A percentile compares a stretch with the other conserved stretches of the same genome.
Evolutionary conservation across 2,888 invertebrate species (phyloP).

Genomic region (Zygothrica quintamaculata): DNA sequence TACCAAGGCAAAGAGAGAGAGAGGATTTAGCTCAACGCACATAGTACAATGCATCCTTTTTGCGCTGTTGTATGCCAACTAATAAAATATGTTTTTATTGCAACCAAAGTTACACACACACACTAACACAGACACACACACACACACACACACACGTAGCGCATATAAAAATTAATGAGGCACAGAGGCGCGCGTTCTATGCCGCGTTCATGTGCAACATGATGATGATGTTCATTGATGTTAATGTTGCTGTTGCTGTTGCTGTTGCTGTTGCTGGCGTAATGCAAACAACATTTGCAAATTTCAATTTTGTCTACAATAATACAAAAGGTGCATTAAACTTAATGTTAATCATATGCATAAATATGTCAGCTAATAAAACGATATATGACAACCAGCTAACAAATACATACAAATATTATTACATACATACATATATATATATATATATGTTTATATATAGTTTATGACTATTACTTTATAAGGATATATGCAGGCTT

Average conservation of each 20-base stretch:
- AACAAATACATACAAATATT: too few species aligned
- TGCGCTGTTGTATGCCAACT: conserved; percentile 67
- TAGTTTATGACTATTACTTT: conserved; percentile 9
- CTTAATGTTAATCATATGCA: conserved; percentile 77
- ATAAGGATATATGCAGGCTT: not conserved
- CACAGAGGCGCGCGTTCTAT: conserved; percentile 77
- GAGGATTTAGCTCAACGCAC: conserved; percentile 1
- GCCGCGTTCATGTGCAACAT: not conserved
- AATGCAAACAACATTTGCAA: conserved; percentile 38
- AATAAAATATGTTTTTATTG: conserved; percentile 81
- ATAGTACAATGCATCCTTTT: conserved; percentile 51
- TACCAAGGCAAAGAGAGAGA: conserved; percentile 10
- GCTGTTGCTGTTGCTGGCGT: conserved; percentile 10
- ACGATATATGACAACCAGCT: conserved; percentile 32
- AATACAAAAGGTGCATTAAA: conserved; percentile 51
- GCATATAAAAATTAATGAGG: conserved; percentile 82
- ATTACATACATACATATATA: too few species aligned
- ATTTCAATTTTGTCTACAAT: conserved; percentile 38
- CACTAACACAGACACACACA: conserved; percentile 26
- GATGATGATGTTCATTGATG: conserved; percentile 10
- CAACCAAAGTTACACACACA: conserved; percentile 45
- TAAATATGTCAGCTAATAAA: conserved; percentile 80
- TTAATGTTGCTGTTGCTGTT: conserved; percentile 34
- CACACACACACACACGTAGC: conserved; percentile 55
- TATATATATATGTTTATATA: too few species aligned